phyloP scores from a whole-genome alignment of 2,113 vertebrate species.

The Emydocephalus ijimae region DNA sequence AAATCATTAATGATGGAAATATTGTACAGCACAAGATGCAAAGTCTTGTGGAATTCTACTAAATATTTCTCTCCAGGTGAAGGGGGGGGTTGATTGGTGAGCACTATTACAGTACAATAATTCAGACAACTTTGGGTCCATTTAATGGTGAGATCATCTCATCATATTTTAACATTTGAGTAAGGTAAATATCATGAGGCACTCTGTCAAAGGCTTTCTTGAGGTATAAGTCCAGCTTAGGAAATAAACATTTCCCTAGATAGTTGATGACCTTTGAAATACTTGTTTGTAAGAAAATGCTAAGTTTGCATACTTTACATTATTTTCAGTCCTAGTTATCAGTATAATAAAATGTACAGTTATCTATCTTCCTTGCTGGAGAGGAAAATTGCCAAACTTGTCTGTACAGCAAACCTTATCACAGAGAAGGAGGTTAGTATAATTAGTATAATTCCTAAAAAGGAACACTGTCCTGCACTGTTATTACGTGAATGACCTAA shows the following conservation, averaged over 20 bases:
- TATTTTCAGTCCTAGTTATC: background rate
- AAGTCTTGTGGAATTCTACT: background rate
- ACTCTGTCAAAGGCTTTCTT: background rate
- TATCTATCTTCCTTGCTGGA: background rate
- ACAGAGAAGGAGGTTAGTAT: background rate
- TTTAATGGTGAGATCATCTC: background rate
- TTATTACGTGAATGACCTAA: background rate
- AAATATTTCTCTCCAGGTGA: background rate
- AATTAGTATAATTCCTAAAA: fast-evolving
- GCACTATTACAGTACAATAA: background rate
- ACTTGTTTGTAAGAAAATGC: background rate
- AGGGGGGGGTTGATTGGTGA: background rate
- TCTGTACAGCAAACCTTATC: background rate
- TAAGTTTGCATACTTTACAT: background rate
- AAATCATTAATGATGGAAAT: background rate
- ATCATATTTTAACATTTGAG: background rate
- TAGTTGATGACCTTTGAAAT: constrained; percentile 16
- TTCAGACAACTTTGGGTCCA: background rate
- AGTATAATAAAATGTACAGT: background rate
- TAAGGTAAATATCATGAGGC: background rate
- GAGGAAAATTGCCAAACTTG: background rate
- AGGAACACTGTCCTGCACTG: background rate
- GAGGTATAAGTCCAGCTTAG: background rate
- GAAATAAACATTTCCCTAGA: background rate
- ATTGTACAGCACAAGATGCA: background rate